Percentiles rank a stretch among this genome's conserved stretches.
phyloP scores from a whole-genome alignment of 2,113 vertebrate genomes.

The Lampris megalopsis region DNA sequence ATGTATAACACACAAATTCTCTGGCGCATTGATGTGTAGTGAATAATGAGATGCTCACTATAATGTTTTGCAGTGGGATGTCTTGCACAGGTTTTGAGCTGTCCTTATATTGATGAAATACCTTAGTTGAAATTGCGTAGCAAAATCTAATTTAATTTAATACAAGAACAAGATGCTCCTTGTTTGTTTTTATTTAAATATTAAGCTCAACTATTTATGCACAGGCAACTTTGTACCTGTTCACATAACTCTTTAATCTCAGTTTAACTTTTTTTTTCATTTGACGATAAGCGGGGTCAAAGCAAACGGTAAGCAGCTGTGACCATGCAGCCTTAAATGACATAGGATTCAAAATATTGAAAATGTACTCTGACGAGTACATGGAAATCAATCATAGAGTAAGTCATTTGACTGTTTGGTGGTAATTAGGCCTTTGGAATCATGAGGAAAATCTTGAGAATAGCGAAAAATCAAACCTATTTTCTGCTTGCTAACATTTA shows the following conservation, averaged over 20 bases:
- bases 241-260: neutral
- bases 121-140: constrained; percentile 28
- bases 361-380: constrained; percentile 3
- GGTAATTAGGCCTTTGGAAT: neutral
- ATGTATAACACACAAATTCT: too few species aligned
- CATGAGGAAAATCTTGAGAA: neutral
- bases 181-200: constrained; percentile 44
- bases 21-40: too few species aligned
- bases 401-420: too few species aligned
- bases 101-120: constrained; percentile 47
- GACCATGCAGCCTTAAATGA: neutral
- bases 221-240: constrained; percentile 27
- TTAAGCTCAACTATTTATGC: constrained; percentile 19
- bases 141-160: constrained; percentile 49
- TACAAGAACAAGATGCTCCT: constrained; percentile 49
- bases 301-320: constrained; percentile 32
- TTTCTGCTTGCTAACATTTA: neutral
- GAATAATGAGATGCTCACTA: too few species aligned
- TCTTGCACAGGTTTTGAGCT: constrained; percentile 30
- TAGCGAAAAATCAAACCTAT: neutral
- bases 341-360: neutral
- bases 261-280: constrained; percentile 10
- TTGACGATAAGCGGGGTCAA: constrained; percentile 6
- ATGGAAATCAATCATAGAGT: constrained; percentile 15
- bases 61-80: constrained; percentile 40